Percentiles rank a stretch among this genome's conserved stretches.
Conservation (phyloP, 1,140 invertebrate genomes). For the Bradynema listronoti region DNA sequence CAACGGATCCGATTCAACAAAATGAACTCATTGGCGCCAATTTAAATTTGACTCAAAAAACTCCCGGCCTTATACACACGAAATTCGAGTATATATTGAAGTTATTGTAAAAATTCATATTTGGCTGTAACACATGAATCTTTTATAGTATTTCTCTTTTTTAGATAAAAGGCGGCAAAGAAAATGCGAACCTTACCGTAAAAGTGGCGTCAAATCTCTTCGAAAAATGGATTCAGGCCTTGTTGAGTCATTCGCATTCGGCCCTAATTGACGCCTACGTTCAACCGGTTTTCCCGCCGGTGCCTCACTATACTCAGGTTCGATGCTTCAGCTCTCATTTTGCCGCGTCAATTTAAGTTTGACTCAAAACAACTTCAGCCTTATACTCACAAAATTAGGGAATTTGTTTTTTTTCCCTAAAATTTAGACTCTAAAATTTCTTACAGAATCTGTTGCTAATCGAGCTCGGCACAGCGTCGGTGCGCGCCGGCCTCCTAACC, state of each 20-base stretch:
- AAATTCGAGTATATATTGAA: too few species aligned
- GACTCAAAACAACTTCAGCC: too few species aligned
- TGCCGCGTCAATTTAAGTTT: not conserved
- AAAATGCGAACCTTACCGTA: slow-evolving; percentile 48
- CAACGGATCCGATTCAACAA: too few species aligned
- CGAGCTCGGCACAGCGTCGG: slow-evolving; percentile 64
- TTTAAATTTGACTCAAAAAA: too few species aligned
- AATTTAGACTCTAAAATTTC: slow-evolving; percentile 18
- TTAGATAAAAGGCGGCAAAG: slow-evolving; percentile 47
- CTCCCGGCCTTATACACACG: too few species aligned
- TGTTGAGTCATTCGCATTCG: slow-evolving; percentile 63
- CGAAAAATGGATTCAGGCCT: slow-evolving; percentile 61
- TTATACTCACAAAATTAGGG: too few species aligned
- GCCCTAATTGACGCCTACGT: slow-evolving; percentile 63
- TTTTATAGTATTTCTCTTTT: too few species aligned
- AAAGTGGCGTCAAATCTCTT: slow-evolving; percentile 50
- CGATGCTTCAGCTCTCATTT: slow-evolving; percentile 6
- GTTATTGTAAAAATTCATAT: too few species aligned
- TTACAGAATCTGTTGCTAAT: slow-evolving; percentile 62
- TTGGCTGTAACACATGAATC: too few species aligned
- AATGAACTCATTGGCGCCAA: too few species aligned
- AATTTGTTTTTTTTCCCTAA: slow-evolving; percentile 8
- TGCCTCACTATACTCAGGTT: slow-evolving; percentile 59
- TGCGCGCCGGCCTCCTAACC: slow-evolving; percentile 64
- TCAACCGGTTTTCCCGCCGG: slow-evolving; percentile 58